A percentile compares a stretch with the other conserved stretches of the same genome.
phyloP scores from a whole-genome alignment of 2,888 invertebrate genomes.

The Synanthedon formicaeformis region DNA sequence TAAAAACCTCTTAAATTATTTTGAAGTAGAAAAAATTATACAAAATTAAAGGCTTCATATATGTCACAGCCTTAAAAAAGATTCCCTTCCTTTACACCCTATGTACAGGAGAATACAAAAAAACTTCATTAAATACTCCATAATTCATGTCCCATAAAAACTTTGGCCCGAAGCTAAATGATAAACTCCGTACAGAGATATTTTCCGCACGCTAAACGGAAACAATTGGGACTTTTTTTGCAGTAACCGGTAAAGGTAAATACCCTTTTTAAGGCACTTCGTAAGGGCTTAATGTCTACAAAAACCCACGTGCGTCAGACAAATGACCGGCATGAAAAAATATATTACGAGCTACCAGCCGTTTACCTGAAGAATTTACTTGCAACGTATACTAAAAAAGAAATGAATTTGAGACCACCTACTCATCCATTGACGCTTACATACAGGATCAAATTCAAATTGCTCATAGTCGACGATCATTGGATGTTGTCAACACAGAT shows the following conservation, averaged over 20 bases:
- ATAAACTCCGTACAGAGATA: slow-evolving; percentile 6
- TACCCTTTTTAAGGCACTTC: slow-evolving; percentile 35
- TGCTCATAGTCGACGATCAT: slow-evolving; percentile 2
- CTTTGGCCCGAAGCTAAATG: slow-evolving; percentile 12
- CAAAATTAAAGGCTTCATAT: no score
- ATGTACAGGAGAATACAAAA: no score
- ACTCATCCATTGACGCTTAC: neutral
- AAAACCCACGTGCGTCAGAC: slow-evolving; percentile 47
- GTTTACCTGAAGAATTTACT: slow-evolving; percentile 12
- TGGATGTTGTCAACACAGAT: neutral
- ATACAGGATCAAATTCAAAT: neutral
- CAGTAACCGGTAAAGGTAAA: slow-evolving; percentile 18
- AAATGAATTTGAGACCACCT: neutral
- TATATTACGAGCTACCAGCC: slow-evolving; percentile 31
- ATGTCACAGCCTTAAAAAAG: no score
- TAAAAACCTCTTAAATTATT: no score
- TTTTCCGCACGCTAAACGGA: slow-evolving; percentile 10
- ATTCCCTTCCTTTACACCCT: no score
- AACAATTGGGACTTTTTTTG: slow-evolving; percentile 13
- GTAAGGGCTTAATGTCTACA: slow-evolving; percentile 36
- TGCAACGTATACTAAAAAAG: neutral
- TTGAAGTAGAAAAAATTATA: no score
- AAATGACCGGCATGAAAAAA: slow-evolving; percentile 49
- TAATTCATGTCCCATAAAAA: slow-evolving; percentile 2
- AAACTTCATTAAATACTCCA: neutral